Conservation (phyloP, 1,140 invertebrate species). For the Drosophila pruinosa region DNA sequence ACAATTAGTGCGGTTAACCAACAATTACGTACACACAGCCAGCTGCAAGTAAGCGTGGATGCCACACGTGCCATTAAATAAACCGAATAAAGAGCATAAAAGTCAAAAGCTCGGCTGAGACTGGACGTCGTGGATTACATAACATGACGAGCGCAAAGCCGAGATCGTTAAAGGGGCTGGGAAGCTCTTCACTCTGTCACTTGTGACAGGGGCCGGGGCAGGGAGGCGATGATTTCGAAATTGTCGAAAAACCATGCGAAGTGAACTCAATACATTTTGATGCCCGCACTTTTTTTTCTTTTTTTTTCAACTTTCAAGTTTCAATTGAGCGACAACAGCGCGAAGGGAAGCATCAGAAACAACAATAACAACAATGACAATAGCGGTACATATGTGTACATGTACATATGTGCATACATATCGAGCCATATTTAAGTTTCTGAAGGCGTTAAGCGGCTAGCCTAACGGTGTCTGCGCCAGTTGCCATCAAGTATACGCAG, state of each 20-base stretch:
- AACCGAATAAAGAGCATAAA: background rate
- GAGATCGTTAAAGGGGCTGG: background rate
- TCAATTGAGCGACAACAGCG: background rate
- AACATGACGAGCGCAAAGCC: background rate
- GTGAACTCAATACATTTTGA: conserved; percentile 9
- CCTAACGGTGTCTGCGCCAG: conserved; percentile 35
- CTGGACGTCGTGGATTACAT: conserved; percentile 3
- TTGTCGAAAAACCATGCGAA: conserved; percentile 6
- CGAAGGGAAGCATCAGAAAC: background rate
- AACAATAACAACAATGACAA: background rate
- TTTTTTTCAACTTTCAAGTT: background rate
- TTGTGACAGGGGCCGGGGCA: background rate
- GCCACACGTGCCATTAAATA: background rate
- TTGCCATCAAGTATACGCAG: conserved; percentile 50
- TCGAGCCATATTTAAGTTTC: background rate
- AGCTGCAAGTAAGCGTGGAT: background rate
- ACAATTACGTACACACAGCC: background rate
- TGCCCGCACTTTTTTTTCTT: background rate
- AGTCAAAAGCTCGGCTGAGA: background rate
- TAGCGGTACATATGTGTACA: background rate
- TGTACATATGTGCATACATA: background rate
- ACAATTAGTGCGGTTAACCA: background rate
- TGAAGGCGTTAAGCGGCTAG: conserved; percentile 26
- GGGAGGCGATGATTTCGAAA: conserved; percentile 9
- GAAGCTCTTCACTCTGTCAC: background rate